Evolutionary conservation across 2,797 vertebrate genomes (phyloP), one percentile per base, ranked within the genome.

Genomic region (Loriculus beryllinus): DNA sequence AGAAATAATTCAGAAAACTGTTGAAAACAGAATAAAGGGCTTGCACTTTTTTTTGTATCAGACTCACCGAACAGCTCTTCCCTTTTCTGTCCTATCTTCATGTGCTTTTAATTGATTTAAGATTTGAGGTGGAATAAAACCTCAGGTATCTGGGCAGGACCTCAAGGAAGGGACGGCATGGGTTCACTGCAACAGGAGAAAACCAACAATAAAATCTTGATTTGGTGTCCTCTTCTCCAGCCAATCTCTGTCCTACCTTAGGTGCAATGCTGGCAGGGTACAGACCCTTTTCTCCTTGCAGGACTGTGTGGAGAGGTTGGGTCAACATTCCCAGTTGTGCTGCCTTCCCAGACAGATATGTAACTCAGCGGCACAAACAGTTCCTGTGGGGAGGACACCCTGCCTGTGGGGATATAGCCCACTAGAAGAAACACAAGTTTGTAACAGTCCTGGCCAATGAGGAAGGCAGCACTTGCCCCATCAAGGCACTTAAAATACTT

Each of bases 1-100:
- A 78, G 39, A 92, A 65, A 35, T 48, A 92, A 59, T 68, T 76
- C 67, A 65, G 45, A 70, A 92, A 75, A 14, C 39, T 90, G 21
- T 54, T 79, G 65, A 78, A 69, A 91, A 29, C 17, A 81, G 31
- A 86, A 79, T 57, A 89, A 88, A 52, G 5, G 74, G 1, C 15
- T 85, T 70, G 31, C 15, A 13, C 2, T 6, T 25, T 60, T 49
- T 48, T 76, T 47, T 52, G 3, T 31, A 29, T 33, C 19, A 40
- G 48, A 39, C 21, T 60, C 10, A 4, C 3, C 39, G 33, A 87
- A 59, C 6, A 52, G 26, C 26, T 43, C 23, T 76, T 80, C 42
- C 10, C 6, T 70, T 51, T 88, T 56, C 56, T 42, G 2, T 28
- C 23, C 6, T 57, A 2, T 19, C 26, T 57, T 77, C 22, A 21